Conservation (phyloP, 2,113 vertebrate genomes). For the Typhlomys cinereus region DNA sequence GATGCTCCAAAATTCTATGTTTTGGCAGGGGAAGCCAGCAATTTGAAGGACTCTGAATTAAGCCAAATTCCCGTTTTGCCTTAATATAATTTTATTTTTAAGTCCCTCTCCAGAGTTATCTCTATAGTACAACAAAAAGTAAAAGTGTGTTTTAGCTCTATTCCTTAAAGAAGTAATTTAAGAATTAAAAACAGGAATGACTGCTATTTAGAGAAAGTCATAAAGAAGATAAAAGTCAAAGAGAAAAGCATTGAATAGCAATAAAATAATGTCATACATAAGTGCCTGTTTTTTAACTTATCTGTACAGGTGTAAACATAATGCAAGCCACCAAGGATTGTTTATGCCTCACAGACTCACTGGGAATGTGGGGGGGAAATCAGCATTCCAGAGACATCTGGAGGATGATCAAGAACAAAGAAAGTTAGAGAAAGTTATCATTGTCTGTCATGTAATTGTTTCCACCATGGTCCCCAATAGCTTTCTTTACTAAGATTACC, state of each 20-base stretch:
- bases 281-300: not conserved
- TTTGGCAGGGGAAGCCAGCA: not conserved
- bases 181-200: constrained; percentile 52
- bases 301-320: not conserved
- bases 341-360: not conserved
- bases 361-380: not conserved
- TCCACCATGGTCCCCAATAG: too few species aligned
- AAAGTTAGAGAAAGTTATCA: too few species aligned
- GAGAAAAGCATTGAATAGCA: constrained; percentile 7
- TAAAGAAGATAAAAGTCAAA: constrained; percentile 18
- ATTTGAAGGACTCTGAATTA: constrained; percentile 23
- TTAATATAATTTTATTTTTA: not conserved
- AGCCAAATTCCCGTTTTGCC: constrained; percentile 15
- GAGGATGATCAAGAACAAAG: not conserved
- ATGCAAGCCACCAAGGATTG: not conserved
- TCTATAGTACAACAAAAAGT: not conserved
- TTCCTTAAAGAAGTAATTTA: constrained; percentile 50
- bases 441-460: not conserved
- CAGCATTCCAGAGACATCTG: not conserved
- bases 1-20: constrained; percentile 22
- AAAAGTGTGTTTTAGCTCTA: not conserved
- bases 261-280: constrained; percentile 2
- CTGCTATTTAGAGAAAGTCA: constrained; percentile 15
- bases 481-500: not conserved
- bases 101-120: not conserved